Evolutionary conservation across 2,113 vertebrate species (phyloP).

Genomic region (Sciurus niger): DNA sequence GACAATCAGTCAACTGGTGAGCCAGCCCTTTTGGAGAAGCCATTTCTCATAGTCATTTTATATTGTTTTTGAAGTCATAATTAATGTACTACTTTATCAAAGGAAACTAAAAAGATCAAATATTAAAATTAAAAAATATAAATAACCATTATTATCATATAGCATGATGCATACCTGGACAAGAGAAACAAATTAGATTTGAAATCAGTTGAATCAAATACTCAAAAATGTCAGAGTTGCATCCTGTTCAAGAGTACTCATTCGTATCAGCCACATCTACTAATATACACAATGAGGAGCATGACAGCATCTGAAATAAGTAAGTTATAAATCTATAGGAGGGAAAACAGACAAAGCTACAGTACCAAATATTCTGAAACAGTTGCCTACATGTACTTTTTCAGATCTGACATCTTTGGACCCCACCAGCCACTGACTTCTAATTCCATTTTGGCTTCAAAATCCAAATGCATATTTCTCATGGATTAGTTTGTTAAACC

Average conservation of each 20-base stretch:
- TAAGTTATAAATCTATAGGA: not conserved
- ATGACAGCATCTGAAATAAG: not conserved
- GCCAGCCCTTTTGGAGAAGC: not conserved
- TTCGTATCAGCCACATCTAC: not conserved
- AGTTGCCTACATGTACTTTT: not conserved
- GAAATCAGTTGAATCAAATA: constrained; percentile 47
- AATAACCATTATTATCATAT: not conserved
- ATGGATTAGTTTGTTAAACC: not conserved
- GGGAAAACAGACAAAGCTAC: not conserved
- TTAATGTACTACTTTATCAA: constrained; percentile 10
- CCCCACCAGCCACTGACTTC: not conserved
- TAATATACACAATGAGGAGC: not conserved
- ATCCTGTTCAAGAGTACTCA: not conserved
- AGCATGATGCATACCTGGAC: not conserved
- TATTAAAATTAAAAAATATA: not conserved
- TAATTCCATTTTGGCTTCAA: not conserved
- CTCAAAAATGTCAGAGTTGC: not conserved
- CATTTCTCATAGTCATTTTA: not conserved
- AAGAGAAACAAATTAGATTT: constrained; percentile 9
- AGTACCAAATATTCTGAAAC: not conserved
- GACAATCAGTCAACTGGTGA: not conserved
- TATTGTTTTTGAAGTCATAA: constrained; percentile 52
- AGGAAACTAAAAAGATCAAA: constrained; percentile 11
- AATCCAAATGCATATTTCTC: not conserved
- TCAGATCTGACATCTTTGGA: not conserved